Percentiles rank a stretch among this genome's conserved stretches.
phyloP scores from a whole-genome alignment of 2,113 vertebrate species.

The Ia io region DNA sequence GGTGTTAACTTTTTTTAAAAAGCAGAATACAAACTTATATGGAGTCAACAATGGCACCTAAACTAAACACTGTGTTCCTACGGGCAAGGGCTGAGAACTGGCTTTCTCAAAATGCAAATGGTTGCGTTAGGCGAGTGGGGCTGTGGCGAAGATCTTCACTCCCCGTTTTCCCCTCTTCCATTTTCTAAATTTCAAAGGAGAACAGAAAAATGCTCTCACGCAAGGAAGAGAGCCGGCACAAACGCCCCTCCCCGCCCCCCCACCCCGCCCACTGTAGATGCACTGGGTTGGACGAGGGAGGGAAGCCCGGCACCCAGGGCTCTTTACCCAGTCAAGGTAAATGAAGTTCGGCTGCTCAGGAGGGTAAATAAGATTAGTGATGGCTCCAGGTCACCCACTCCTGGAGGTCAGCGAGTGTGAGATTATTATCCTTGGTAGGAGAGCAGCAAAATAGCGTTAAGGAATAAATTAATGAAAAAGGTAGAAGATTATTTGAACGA shows the following conservation, averaged over 20 bases:
- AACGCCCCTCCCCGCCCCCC: not conserved
- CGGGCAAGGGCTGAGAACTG: not conserved
- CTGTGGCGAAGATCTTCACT: accelerated
- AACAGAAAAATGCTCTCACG: not conserved
- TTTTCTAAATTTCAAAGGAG: not conserved
- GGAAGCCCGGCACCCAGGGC: conserved; percentile 23
- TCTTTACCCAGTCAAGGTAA: conserved; percentile 68
- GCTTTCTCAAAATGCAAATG: conserved; percentile 11
- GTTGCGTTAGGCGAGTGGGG: not conserved
- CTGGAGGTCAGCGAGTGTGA: conserved; percentile 71
- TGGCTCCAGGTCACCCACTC: conserved; percentile 78
- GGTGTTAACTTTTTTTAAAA: not conserved
- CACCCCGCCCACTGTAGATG: not conserved
- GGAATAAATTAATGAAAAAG: conserved; percentile 78
- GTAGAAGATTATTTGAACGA: conserved; percentile 76
- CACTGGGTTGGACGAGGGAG: conserved; percentile 14
- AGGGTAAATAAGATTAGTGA: conserved; percentile 66
- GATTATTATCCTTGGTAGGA: conserved; percentile 73
- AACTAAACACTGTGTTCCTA: not conserved
- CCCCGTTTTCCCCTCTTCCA: not conserved
- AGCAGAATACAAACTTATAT: not conserved
- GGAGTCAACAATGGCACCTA: not conserved
- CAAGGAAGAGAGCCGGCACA: not conserved
- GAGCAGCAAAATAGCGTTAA: conserved; percentile 71
- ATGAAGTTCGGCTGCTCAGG: conserved; percentile 61